These are phyloP conservation scores for Apteryx owenii DNA, from an alignment of 2,113 vertebrate species.

Conservation along the genomic window DNA sequence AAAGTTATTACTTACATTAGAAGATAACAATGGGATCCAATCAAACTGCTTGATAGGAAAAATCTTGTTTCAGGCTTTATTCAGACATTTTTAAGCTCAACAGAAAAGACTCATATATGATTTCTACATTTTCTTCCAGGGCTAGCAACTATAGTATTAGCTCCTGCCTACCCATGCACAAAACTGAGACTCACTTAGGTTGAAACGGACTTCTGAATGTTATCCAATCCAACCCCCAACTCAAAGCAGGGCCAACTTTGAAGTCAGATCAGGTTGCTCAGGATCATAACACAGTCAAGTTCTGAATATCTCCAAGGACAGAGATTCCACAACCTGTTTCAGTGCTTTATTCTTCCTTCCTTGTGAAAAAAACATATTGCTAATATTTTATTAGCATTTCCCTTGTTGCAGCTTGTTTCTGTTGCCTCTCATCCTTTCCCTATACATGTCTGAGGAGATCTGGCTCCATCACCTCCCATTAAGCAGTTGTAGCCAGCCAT, in stretches of 20 bases:
- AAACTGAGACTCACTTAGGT: not conserved
- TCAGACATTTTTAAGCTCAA: not conserved
- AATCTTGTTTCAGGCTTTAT: not conserved
- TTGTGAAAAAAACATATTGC: not conserved
- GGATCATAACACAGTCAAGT: not conserved
- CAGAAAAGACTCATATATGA: not conserved
- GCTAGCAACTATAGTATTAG: not conserved
- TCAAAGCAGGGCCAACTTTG: conserved; percentile 18
- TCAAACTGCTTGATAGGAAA: not conserved
- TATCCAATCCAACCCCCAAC: not conserved
- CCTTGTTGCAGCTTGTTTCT: not conserved
- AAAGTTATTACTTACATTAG: not conserved
- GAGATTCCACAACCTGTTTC: not conserved
- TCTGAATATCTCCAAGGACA: conserved; percentile 2
- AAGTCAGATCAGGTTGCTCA: conserved; percentile 33
- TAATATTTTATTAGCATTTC: not conserved
- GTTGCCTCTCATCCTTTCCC: not conserved
- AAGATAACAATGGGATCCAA: not conserved
- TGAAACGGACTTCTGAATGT: conserved; percentile 39
- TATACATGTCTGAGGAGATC: not conserved
- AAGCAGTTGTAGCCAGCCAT: not conserved
- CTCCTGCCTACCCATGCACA: not conserved
- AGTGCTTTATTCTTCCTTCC: not conserved
- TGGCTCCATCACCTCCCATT: not conserved
- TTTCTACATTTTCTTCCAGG: not conserved